Conservation (phyloP, 1,140 invertebrate genomes). For the Asbolus verrucosus region DNA sequence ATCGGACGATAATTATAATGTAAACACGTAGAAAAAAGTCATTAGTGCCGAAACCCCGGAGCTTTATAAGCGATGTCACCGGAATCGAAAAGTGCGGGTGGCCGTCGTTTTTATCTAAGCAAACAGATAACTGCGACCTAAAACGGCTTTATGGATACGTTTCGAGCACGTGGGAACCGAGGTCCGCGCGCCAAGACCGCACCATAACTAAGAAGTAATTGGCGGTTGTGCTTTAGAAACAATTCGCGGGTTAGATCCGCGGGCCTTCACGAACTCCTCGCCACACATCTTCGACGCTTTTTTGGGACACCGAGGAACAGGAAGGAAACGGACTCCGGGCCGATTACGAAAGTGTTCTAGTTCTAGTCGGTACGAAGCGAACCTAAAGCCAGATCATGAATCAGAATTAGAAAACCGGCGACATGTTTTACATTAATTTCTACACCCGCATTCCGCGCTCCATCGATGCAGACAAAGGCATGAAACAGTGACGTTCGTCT, state of each 20-base stretch:
- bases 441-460: conserved; percentile 43
- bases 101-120: not conserved
- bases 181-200: not conserved
- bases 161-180: conserved; percentile 24
- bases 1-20: conserved; percentile 29
- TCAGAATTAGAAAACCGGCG: conserved; percentile 48
- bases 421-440: conserved; percentile 51
- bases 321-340: not conserved
- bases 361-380: too few species aligned
- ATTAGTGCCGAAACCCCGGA: not conserved
- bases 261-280: conserved; percentile 2
- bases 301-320: conserved; percentile 4
- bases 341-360: conserved; percentile 12
- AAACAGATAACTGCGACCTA: too few species aligned
- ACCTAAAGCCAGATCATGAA: conserved; percentile 44
- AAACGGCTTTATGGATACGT: not conserved
- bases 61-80: not conserved
- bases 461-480: not conserved
- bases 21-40: conserved; percentile 17
- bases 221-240: conserved; percentile 13
- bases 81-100: conserved; percentile 11
- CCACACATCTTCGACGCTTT: not conserved
- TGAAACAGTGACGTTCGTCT: too few species aligned
- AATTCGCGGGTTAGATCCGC: conserved; percentile 34
- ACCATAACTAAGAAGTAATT: conserved; percentile 36